Conservation (phyloP, 2,113 vertebrate species). For the Cavia porcellus region DNA sequence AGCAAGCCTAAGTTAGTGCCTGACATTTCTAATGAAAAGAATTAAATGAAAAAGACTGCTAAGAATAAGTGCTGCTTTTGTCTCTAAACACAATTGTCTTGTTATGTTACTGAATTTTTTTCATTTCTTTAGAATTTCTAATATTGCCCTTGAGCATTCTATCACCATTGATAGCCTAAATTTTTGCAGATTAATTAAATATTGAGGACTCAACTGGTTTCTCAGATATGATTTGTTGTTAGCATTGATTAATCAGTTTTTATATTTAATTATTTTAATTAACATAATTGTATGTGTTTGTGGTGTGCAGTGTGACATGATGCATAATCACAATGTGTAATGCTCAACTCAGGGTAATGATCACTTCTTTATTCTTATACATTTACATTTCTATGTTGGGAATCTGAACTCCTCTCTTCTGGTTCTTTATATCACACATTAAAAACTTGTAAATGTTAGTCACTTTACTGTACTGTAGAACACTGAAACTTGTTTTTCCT, state of each 20-base stretch:
- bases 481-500: not conserved
- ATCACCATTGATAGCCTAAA: not conserved
- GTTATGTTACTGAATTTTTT: not conserved
- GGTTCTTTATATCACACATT: not conserved
- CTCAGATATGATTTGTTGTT: conserved; percentile 21
- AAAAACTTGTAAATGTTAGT: not conserved
- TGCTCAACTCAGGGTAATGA: not conserved
- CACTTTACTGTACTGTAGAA: not conserved
- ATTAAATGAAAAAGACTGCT: not conserved
- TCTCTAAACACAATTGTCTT: not conserved
- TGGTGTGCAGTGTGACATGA: not conserved
- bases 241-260: not conserved
- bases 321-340: not conserved
- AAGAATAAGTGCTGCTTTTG: not conserved
- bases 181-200: not conserved
- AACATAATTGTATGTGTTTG: not conserved
- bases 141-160: not conserved
- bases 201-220: not conserved
- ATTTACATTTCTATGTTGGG: not conserved
- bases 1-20: not conserved
- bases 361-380: not conserved
- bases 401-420: not conserved
- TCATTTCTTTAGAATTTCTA: not conserved
- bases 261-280: not conserved
- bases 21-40: conserved; percentile 5